phyloP scores from a whole-genome alignment of 37 sponge, comb jelly and placozoan genomes.

The Dysidea cf. avara region DNA sequence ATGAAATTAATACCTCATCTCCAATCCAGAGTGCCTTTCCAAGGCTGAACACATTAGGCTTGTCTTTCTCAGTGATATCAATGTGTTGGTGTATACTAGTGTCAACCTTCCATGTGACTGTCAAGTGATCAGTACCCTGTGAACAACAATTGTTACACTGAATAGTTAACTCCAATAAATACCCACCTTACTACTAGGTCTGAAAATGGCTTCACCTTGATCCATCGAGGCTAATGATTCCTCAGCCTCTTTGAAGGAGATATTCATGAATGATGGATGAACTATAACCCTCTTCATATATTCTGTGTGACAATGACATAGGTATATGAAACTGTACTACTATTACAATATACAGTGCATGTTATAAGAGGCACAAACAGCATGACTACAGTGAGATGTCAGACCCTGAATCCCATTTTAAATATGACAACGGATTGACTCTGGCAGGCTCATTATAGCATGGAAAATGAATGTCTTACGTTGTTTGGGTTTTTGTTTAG shows the following conservation, averaged over 20 bases:
- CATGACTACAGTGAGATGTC: too few species aligned
- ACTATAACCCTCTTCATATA: slow-evolving; percentile 84
- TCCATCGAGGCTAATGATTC: slow-evolving; percentile 61
- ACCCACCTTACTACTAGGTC: slow-evolving; percentile 91
- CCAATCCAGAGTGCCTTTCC: slow-evolving; percentile 86
- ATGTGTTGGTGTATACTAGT: slow-evolving; percentile 84
- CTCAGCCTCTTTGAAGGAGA: slow-evolving; percentile 73
- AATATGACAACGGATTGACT: too few species aligned
- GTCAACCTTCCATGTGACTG: slow-evolving; percentile 90
- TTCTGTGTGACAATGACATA: slow-evolving; percentile 18
- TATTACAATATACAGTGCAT: not conserved
- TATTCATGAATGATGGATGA: slow-evolving; percentile 90
- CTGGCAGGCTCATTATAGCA: too few species aligned
- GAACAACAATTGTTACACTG: not conserved
- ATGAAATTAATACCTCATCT: slow-evolving; percentile 58
- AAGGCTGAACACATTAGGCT: slow-evolving; percentile 82
- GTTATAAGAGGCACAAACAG: not conserved
- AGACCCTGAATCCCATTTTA: too few species aligned
- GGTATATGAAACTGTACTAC: not conserved
- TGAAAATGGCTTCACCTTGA: slow-evolving; percentile 90
- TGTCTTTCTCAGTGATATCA: slow-evolving; percentile 89
- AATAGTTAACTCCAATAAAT: not conserved
- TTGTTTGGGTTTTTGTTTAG: slow-evolving; percentile 59
- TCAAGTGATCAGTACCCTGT: slow-evolving; percentile 84
- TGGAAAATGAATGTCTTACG: slow-evolving; percentile 38